A percentile compares a stretch with the other conserved stretches of the same genome.
Conservation (phyloP, 2,797 vertebrate genomes). For the Sus cebifrons region DNA sequence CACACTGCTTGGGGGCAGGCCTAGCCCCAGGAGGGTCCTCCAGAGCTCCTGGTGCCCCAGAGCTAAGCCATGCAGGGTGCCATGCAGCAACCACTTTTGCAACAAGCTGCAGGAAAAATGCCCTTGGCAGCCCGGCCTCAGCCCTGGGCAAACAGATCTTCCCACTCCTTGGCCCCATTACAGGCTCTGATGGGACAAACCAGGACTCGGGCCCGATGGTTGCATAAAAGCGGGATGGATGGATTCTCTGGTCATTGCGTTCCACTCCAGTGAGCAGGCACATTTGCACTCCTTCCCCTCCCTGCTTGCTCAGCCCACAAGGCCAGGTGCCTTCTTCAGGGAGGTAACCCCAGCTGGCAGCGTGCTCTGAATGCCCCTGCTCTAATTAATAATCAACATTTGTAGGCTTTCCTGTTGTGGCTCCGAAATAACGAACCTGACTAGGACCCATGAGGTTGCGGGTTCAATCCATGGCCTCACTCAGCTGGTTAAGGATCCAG, state of each 20-base stretch:
- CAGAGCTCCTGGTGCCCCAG: background rate
- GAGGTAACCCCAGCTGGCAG: background rate
- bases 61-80: background rate
- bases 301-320: background rate
- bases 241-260: background rate
- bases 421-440: too few relatives aligned
- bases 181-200: slow-evolving; percentile 4
- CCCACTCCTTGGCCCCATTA: slow-evolving; percentile 14
- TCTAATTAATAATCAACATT: slow-evolving; percentile 36
- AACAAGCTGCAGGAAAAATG: background rate
- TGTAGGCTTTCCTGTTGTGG: too few relatives aligned
- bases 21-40: background rate
- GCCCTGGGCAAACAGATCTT: slow-evolving; percentile 47
- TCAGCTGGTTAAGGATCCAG: too few relatives aligned
- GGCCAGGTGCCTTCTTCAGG: background rate
- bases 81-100: background rate
- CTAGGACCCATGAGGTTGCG: too few relatives aligned
- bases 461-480: too few relatives aligned
- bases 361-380: background rate
- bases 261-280: slow-evolving; percentile 23
- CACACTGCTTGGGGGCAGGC: background rate
- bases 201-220: background rate
- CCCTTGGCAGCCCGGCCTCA: background rate
- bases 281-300: background rate
- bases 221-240: slow-evolving; percentile 22